Evolutionary conservation across 1,140 invertebrate genomes (phyloP), one percentile per base, ranked within the genome.

Genomic region (Zaprionus tsacasi): DNA sequence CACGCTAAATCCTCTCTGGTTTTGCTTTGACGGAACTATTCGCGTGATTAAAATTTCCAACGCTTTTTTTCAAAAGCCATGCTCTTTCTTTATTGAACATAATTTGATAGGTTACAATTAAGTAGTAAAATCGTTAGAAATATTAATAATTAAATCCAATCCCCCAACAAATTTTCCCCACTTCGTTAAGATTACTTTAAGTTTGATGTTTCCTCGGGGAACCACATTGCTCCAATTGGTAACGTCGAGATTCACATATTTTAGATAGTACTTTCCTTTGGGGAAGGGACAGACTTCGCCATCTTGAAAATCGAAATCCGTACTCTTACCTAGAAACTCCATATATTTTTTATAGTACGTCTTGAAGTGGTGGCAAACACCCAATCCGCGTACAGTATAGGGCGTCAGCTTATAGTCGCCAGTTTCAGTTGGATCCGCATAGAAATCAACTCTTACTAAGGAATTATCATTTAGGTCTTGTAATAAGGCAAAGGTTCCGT

Each of bases 21-120:
- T 69, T 12, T 59, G 64, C 67, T 74, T 88, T 88, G 48, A 15
- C 17, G 40, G 1, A 1, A 36, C 27, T 5, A 67, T 88, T 82
- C 82, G 80, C 83, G 73, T 87, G 71, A 69, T 68, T 61, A 57
- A 55, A 58, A 25, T 43, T 17, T 33, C 17, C 43, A 35, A 13
- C 36, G 21, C 54, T 15, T 4, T 43, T 38, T 25, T 52, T 21
- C 8, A 48, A 21, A n/a, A 43, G 40, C n/a, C 40, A 43, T 38
- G 12, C 12, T 12, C 6, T n/a, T 13, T 15, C 2, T 45, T 15
- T 45, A 15, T 8, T 3, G 8, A 15, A 8, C n/a, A 45, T 15
- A 30, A 6, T 30, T 30, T 30, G 27, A 30, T 4, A 30, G 4
- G 3, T 30, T 2, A 5, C 27, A 30, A 5, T 30, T 30, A 30